Percentiles rank a stretch among this genome's conserved stretches.
phyloP scores from a whole-genome alignment of 2,888 invertebrate genomes.

The Heliconius ethilla region DNA sequence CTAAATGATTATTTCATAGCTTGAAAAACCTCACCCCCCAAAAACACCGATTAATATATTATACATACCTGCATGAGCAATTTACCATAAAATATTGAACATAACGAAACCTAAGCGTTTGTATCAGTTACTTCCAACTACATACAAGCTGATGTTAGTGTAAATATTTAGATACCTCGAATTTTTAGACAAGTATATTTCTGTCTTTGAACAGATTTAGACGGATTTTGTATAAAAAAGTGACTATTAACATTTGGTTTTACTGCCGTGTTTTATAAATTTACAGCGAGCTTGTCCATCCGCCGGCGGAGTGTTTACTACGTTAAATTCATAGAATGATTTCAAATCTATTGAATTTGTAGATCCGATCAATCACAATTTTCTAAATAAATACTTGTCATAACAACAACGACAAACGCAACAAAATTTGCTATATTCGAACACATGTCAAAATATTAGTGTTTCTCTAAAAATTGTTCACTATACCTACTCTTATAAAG shows the following conservation, averaged over 20 bases:
- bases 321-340: not conserved
- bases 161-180: slow-evolving; percentile 9
- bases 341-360: not conserved
- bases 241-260: slow-evolving; percentile 14
- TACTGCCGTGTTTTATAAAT: slow-evolving; percentile 9
- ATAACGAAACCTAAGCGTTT: not conserved
- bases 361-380: not conserved
- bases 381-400: not conserved
- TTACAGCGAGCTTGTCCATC: not conserved
- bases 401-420: not conserved
- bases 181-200: slow-evolving; percentile 7
- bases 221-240: slow-evolving; percentile 13
- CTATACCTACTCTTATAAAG: not conserved
- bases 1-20: not conserved
- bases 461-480: not conserved
- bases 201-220: slow-evolving; percentile 20
- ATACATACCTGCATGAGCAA: not conserved
- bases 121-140: not conserved
- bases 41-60: no score
- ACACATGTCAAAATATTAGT: not conserved
- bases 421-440: not conserved
- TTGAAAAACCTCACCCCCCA: not conserved
- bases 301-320: not conserved
- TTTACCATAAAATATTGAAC: not conserved
- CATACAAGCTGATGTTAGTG: slow-evolving; percentile 7